phyloP scores from a whole-genome alignment of 2,797 vertebrate species.

The Simalia tracyae region DNA sequence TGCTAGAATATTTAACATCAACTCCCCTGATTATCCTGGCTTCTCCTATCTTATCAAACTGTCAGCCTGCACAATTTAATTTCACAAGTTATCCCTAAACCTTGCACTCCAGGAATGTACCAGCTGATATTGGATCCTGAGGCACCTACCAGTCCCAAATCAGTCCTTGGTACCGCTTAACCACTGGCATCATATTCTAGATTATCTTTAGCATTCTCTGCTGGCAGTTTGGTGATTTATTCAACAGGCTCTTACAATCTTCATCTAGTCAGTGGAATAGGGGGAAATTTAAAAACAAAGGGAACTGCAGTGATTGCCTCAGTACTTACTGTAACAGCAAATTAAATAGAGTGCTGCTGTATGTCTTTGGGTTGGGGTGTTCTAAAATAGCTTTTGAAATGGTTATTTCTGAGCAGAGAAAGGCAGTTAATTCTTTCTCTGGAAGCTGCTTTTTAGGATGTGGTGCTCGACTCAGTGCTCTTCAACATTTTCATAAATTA shows the following conservation, averaged over 20 bases:
- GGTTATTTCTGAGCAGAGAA: background rate
- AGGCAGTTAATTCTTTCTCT: background rate
- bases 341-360: background rate
- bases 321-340: background rate
- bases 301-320: background rate
- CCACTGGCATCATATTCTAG: background rate
- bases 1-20: background rate
- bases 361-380: background rate
- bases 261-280: background rate
- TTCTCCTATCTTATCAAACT: slow-evolving; percentile 3
- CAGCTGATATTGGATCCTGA: background rate
- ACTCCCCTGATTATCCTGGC: background rate
- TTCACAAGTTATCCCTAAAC: background rate
- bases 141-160: background rate
- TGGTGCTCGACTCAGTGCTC: background rate
- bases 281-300: background rate
- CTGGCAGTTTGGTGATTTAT: background rate
- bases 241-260: background rate
- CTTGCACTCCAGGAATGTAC: background rate
- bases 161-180: background rate
- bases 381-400: background rate
- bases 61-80: background rate
- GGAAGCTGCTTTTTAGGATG: background rate
- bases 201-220: background rate
- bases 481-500: background rate